phyloP scores from a whole-genome alignment of 23 tunicate species.

The Trididemnum nubilum region DNA sequence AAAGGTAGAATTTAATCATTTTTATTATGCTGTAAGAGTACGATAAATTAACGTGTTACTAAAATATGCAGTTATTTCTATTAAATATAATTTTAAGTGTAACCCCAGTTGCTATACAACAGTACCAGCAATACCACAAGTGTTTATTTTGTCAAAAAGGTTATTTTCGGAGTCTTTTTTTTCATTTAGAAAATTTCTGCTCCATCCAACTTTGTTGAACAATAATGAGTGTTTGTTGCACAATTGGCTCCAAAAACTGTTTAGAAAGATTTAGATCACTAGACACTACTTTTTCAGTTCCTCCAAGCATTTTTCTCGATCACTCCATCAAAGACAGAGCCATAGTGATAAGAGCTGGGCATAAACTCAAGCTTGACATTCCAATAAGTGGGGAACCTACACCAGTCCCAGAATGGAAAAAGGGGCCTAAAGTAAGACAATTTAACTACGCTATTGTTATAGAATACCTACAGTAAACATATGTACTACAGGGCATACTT shows the following conservation, averaged over 20 bases:
- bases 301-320: constrained; percentile 85
- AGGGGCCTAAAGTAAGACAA: constrained; percentile 77
- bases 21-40: not conserved
- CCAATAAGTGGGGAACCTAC: constrained; percentile 95
- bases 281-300: too few relatives aligned
- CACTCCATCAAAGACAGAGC: constrained; percentile 73
- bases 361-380: constrained; percentile 80
- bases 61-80: not conserved
- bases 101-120: too few relatives aligned
- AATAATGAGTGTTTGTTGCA: too few relatives aligned
- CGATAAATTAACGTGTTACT: not conserved
- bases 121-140: too few relatives aligned
- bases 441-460: not conserved
- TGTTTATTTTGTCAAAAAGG: too few relatives aligned
- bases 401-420: constrained; percentile 89
- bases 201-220: too few relatives aligned
- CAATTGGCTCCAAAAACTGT: too few relatives aligned
- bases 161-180: too few relatives aligned
- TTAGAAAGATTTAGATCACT: too few relatives aligned
- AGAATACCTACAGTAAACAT: too few relatives aligned
- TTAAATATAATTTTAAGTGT: not conserved
- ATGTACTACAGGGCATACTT: not conserved
- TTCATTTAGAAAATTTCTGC: too few relatives aligned
- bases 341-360: constrained; percentile 85
- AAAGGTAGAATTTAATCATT: too few relatives aligned